These are phyloP conservation scores for Turnix velox DNA, from an alignment of 2,113 vertebrate genomes.

Conservation along the genomic window DNA sequence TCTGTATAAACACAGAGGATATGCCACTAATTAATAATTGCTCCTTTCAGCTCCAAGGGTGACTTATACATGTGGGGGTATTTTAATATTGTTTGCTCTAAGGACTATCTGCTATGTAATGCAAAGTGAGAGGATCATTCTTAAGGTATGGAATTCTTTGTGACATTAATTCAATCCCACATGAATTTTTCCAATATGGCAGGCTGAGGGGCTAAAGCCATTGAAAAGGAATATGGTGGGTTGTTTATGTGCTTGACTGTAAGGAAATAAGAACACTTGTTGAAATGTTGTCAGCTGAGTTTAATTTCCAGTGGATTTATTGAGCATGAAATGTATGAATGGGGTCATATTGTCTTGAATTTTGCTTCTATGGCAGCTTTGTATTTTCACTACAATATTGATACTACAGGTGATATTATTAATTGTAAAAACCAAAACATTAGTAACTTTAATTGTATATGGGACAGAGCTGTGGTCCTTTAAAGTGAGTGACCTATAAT, in stretches of 20 bases:
- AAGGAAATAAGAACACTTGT: slow-evolving; percentile 17
- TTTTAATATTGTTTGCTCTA: not conserved
- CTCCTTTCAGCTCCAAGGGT: not conserved
- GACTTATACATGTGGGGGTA: not conserved
- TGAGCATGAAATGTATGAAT: not conserved
- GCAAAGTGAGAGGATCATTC: slow-evolving; percentile 6
- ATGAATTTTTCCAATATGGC: not conserved
- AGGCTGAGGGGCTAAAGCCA: not conserved
- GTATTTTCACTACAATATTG: not conserved
- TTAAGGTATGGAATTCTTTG: not conserved
- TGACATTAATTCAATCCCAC: slow-evolving; percentile 40
- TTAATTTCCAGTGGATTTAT: slow-evolving; percentile 35
- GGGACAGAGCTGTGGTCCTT: not conserved
- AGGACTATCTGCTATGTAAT: not conserved
- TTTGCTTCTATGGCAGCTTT: not conserved
- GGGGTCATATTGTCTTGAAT: not conserved
- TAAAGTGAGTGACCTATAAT: not conserved
- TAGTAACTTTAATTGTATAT: not conserved
- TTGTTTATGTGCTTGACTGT: slow-evolving; percentile 21
- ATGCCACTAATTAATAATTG: not conserved
- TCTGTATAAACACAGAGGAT: not conserved
- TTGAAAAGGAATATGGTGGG: not conserved
- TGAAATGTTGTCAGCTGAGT: slow-evolving; percentile 17
- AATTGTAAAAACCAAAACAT: not conserved
- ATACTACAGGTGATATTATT: not conserved